Conservation (phyloP, 2,113 vertebrate genomes). For the Tupaia tana region DNA sequence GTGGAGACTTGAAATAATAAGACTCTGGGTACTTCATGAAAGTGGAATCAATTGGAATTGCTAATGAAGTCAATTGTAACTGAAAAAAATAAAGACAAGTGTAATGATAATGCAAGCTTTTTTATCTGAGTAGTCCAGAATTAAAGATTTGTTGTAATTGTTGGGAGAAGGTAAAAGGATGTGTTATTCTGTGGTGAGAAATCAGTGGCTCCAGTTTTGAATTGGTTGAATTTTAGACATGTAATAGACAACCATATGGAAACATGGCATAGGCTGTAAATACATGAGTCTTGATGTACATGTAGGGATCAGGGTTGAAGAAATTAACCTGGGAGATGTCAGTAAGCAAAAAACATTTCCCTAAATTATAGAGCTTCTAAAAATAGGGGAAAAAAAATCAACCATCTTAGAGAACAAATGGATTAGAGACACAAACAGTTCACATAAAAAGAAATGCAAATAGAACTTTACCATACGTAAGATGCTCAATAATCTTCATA, state of each 20-base stretch:
- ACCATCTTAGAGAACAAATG: not conserved
- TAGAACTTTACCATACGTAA: not conserved
- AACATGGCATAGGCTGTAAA: not conserved
- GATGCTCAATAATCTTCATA: not conserved
- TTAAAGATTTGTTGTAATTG: not conserved
- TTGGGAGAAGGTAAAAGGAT: not conserved
- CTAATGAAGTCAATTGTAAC: not conserved
- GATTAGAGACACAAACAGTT: not conserved
- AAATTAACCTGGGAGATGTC: not conserved
- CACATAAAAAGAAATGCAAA: not conserved
- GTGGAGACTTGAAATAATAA: not conserved
- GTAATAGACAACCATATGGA: not conserved
- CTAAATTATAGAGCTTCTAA: not conserved
- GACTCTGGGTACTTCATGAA: not conserved
- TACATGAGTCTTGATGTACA: not conserved
- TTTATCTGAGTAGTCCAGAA: not conserved
- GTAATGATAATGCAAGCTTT: not conserved
- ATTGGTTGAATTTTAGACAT: not conserved
- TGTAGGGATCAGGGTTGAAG: not conserved
- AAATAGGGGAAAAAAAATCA: not conserved
- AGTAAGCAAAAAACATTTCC: not conserved
- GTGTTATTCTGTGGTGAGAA: not conserved
- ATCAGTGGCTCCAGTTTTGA: not conserved
- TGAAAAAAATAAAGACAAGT: not conserved
- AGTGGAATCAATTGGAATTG: not conserved